Evolutionary conservation across 1,140 invertebrate genomes (phyloP), one percentile per base, ranked within the genome.

Genomic region (Pollicipes pollicipes): DNA sequence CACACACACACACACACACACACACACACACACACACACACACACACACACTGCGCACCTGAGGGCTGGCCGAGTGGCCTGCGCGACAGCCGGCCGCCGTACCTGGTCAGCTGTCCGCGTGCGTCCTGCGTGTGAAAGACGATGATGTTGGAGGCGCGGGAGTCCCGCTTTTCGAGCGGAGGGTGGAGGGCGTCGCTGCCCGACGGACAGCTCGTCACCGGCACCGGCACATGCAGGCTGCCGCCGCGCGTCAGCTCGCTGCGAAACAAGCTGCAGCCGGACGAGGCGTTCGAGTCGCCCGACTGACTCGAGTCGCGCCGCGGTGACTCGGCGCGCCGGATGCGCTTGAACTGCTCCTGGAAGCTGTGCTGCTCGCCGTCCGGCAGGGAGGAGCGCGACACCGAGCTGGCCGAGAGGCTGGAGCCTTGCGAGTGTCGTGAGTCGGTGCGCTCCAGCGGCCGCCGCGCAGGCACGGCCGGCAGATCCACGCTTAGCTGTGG

Each of bases 61-160:
- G 6, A 8, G 35, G 35, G 6, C 35, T 35, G 6, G 35, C 35
- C 35, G 6, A 58, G 24, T 58, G 45, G 24, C 2, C 45, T 13
- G 13, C 24, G 10, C 45, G 24, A 58, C 2, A 21, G 13, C 24
- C 45, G 13, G 2, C 21, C 24, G 13, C 21, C 45, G 13, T 70
- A 75, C 74, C 74, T 75, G 68, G 73, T 73, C 0, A 75, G 67
- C 27, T 75, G 74, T 37, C 74, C 74, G 16, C 74, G 68, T 32
- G 74, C 74, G 66, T 75, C 74, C 27, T 73, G 74, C 71, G 72
- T 71, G 37, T 75, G 74, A 71, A 75, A 75, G 30, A 75, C 74
- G 27, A 75, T 74, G 27, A 75, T 75, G 71, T 75, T 75, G 68
- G 64, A 66, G 10, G 64, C 27, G 28, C 64, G 64, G 6, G 64